These are phyloP conservation scores for Hemibagrus wyckioides DNA, from an alignment of 2,113 vertebrate species.

Conservation along the genomic window DNA sequence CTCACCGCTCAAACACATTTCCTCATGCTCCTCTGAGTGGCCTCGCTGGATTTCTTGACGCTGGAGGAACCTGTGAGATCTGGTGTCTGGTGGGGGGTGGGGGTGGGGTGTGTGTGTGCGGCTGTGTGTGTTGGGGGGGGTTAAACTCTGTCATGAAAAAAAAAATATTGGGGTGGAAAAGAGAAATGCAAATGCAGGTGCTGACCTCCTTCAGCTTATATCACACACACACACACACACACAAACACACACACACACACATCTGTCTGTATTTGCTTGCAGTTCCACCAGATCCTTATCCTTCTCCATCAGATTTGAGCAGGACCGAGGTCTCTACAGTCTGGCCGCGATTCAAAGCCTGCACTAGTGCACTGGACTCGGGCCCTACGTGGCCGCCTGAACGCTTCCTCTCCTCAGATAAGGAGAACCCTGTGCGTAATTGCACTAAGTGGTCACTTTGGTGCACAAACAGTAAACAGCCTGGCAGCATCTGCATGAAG, in stretches of 20 bases:
- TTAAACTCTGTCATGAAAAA: neutral
- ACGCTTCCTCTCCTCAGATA: conserved; percentile 50
- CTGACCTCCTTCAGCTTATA: conserved; percentile 58
- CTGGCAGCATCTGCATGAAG: conserved; percentile 46
- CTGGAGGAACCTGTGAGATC: conserved; percentile 70
- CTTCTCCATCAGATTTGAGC: conserved; percentile 53
- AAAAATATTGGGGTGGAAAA: conserved; percentile 35
- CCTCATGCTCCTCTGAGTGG: conserved; percentile 43
- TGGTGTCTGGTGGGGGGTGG: no score
- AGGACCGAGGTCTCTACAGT: conserved; percentile 54
- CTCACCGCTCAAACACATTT: conserved; percentile 66
- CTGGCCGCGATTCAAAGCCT: conserved; percentile 64
- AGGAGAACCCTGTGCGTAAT: conserved; percentile 40
- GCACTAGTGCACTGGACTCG: conserved; percentile 17
- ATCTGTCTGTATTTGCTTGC: conserved; percentile 71
- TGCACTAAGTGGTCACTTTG: conserved; percentile 53
- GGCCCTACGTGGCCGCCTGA: conserved; percentile 3
- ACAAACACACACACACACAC: conserved; percentile 55
- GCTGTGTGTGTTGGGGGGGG: no score
- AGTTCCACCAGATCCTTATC: conserved; percentile 71
- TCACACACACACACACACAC: conserved; percentile 13
- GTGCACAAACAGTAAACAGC: conserved; percentile 61
- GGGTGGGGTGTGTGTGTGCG: no score
- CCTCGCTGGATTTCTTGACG: conserved; percentile 62
- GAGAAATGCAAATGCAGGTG: conserved; percentile 67